Base-by-base conservation (phyloP, 2,888 invertebrate genomes). In the Drosophila gaucha region DNA sequence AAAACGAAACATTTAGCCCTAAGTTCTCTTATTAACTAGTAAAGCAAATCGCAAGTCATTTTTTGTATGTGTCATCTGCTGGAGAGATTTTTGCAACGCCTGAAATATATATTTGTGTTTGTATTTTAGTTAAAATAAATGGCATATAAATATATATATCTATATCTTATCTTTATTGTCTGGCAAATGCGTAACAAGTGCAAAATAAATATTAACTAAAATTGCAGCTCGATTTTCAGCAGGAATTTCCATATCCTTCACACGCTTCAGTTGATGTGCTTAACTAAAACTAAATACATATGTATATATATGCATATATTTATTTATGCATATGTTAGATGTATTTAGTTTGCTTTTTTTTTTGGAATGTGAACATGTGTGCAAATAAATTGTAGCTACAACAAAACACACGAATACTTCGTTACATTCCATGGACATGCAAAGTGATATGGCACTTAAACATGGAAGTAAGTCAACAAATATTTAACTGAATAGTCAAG, bases 161-260 rank as follows among this genome's bases (percentile, higher is more conserved):
- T 87, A 87, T 87, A 82, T 82, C 86, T 87, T 83, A 87, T 82
- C 86, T 64, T 68, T 78, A 85, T 88, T 71, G 62, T 64, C 60
- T 41, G 67, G 30, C 50, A 78, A 70, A 75, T 87, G 75, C 75
- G 56, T 57, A 83, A 86, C 87, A 89, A 89, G 89, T 89, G 89
- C 87, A 86, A 54, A 63, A 85, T 78, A 89, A 88, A 89, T 78
- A 88, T 69, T 54, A 69, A 56, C 63, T 66, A 6, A 46, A 71
- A 73, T 55, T 59, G 52, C 24, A 67, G 51, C 52, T 58, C 56
- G 55, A 59, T 54, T 74, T 50, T 57, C 60, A 58, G 20, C 50
- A 67, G 56, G 49, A 57, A 43, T 31, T 41, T 28, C 26, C 33
- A 46, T 36, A 57, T 85, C 72, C 85, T 78, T 31, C 20, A 8